Conservation (phyloP, 1,140 invertebrate species). For the Teleopsis dalmanni region DNA sequence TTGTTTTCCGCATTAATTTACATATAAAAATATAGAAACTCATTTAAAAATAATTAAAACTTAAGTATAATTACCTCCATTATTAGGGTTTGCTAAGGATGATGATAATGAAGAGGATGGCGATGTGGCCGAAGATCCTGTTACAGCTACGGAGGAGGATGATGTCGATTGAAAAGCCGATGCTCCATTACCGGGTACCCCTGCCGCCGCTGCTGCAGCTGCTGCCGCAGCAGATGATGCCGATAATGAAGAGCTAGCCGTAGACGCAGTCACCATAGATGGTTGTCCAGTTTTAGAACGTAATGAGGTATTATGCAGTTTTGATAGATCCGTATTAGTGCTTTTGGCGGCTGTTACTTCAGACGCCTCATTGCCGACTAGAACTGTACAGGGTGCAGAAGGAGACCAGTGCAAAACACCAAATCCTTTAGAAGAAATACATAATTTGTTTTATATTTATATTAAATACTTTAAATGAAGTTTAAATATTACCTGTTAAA, state of each 20-base stretch:
- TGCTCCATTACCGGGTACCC: slow-evolving; percentile 28
- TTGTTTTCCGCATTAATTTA: no score
- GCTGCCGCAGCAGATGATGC: slow-evolving; percentile 25
- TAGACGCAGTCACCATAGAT: slow-evolving; percentile 52
- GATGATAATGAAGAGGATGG: slow-evolving; percentile 26
- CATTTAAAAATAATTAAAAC: slow-evolving; percentile 45
- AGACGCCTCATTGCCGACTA: slow-evolving; percentile 58
- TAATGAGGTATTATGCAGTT: slow-evolving; percentile 48
- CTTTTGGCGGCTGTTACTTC: slow-evolving; percentile 43
- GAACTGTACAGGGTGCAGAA: slow-evolving; percentile 69
- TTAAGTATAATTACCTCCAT: slow-evolving; percentile 45
- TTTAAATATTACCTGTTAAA: slow-evolving; percentile 82
- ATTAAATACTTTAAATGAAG: no score
- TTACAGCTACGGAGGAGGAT: slow-evolving; percentile 24
- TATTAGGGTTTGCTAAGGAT: slow-evolving; percentile 43
- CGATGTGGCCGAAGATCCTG: slow-evolving; percentile 22
- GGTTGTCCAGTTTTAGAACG: slow-evolving; percentile 55
- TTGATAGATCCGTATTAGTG: slow-evolving; percentile 41
- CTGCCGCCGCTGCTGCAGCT: slow-evolving; percentile 34
- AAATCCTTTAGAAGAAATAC: slow-evolving; percentile 55
- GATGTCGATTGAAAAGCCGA: slow-evolving; percentile 11
- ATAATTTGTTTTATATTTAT: neutral
- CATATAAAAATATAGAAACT: no score
- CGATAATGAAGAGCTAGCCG: slow-evolving; percentile 47
- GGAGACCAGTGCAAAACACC: slow-evolving; percentile 75